A percentile compares a stretch with the other conserved stretches of the same genome.
Conservation (phyloP, 2,888 invertebrate genomes). For the Conomelus anceps region DNA sequence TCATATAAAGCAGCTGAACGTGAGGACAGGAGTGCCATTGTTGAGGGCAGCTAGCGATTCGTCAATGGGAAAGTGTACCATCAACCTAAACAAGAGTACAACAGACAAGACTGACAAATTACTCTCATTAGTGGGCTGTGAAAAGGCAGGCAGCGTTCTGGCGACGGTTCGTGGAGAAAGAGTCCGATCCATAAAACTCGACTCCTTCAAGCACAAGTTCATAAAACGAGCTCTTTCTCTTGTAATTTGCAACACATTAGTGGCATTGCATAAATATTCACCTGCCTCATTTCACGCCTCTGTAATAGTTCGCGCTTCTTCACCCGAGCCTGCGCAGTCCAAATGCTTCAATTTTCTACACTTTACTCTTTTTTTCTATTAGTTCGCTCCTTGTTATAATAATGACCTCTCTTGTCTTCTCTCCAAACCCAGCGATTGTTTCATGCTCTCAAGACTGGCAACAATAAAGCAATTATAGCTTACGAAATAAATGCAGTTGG, state of each 20-base stretch:
- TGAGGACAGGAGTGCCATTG: neutral
- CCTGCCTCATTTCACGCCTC: neutral
- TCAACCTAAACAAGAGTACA: neutral
- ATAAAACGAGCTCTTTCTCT: neutral
- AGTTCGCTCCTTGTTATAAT: neutral
- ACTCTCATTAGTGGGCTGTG: neutral
- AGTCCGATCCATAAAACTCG: neutral
- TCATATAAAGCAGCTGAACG: neutral
- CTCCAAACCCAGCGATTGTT: neutral
- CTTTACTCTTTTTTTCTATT: neutral
- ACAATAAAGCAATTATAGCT: neutral
- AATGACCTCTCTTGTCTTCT: neutral
- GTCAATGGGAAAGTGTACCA: neutral
- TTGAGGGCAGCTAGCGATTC: too few species aligned
- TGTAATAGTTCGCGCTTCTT: conserved; percentile 8
- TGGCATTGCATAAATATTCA: conserved; percentile 2
- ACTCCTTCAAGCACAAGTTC: neutral
- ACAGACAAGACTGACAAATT: neutral
- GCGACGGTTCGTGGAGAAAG: neutral
- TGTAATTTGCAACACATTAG: conserved; percentile 10
- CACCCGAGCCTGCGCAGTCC: neutral
- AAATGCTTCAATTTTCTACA: neutral
- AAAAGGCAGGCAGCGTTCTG: neutral
- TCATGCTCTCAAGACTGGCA: neutral
- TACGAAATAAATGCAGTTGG: neutral